These are phyloP conservation scores for Dendrocincla fuliginosa DNA, from an alignment of 2,797 vertebrate genomes.

Conservation along the genomic window DNA sequence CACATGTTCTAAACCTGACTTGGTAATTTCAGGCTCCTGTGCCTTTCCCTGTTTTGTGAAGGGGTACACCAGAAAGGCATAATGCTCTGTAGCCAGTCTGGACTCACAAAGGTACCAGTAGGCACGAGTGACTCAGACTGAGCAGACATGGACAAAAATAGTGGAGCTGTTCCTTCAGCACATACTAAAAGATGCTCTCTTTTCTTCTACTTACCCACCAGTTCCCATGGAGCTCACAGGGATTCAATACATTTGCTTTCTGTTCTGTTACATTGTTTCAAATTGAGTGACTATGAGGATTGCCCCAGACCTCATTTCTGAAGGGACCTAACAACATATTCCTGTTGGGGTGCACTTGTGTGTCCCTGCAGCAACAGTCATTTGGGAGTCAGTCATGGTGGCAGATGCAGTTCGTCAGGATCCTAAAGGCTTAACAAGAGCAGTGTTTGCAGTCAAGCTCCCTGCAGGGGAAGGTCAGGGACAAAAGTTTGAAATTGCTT, in stretches of 20 bases:
- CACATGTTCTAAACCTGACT: background rate
- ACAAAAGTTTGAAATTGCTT: background rate
- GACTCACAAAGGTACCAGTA: background rate
- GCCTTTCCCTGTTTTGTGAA: background rate
- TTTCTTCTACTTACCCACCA: background rate
- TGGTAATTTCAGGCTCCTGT: background rate
- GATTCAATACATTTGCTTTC: background rate
- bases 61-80: background rate
- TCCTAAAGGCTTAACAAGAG: background rate
- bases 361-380: accelerated
- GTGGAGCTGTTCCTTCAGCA: background rate
- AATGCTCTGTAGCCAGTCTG: background rate
- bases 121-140: background rate
- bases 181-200: background rate
- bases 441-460: background rate
- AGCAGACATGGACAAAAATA: background rate
- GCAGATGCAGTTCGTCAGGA: background rate
- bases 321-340: background rate
- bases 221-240: background rate
- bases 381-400: background rate
- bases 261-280: background rate
- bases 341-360: background rate
- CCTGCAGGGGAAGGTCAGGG: background rate
- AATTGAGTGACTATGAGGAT: background rate
- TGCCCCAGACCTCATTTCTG: background rate